A percentile compares a stretch with the other conserved stretches of the same genome.
Evolutionary conservation across 2,888 invertebrate genomes (phyloP).

Genomic region (Fabriciana adippe): DNA sequence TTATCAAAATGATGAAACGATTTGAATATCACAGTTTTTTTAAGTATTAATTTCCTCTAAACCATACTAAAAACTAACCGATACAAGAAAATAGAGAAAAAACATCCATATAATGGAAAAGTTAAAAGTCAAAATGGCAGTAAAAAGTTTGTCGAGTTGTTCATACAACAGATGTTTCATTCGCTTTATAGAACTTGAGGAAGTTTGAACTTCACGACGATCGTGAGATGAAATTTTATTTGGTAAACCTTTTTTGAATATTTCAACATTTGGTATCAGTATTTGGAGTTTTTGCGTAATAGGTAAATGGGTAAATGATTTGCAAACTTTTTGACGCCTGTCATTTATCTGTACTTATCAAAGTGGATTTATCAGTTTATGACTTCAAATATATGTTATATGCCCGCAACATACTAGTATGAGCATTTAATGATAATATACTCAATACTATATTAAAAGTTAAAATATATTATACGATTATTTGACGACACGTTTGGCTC

Average conservation of each 20-base stretch:
- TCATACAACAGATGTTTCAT: conserved; percentile 76
- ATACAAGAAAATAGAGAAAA: conserved; percentile 34
- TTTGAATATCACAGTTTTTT: too few species aligned
- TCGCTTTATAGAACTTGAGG: conserved; percentile 51
- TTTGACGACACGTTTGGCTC: too few species aligned
- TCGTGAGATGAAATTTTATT: conserved; percentile 73
- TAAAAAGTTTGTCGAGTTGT: conserved; percentile 53
- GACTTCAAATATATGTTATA: too few species aligned
- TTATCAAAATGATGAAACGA: too few species aligned
- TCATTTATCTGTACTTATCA: too few species aligned
- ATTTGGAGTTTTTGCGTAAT: conserved; percentile 2
- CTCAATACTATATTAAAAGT: too few species aligned
- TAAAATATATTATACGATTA: too few species aligned
- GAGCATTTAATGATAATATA: too few species aligned
- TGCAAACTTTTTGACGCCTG: background rate
- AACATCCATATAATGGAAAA: conserved; percentile 26
- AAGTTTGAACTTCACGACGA: conserved; percentile 34
- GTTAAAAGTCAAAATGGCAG: conserved; percentile 49
- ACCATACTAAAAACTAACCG: conserved; percentile 49
- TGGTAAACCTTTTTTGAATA: conserved; percentile 72
- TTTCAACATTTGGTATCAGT: conserved; percentile 51
- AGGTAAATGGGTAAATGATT: conserved; percentile 9
- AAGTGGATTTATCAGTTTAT: too few species aligned
- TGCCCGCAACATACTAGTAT: too few species aligned
- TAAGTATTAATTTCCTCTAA: conserved; percentile 3